These are phyloP conservation scores for Lates calcarifer DNA, from an alignment of 2,113 vertebrate species.

Conservation along the genomic window DNA sequence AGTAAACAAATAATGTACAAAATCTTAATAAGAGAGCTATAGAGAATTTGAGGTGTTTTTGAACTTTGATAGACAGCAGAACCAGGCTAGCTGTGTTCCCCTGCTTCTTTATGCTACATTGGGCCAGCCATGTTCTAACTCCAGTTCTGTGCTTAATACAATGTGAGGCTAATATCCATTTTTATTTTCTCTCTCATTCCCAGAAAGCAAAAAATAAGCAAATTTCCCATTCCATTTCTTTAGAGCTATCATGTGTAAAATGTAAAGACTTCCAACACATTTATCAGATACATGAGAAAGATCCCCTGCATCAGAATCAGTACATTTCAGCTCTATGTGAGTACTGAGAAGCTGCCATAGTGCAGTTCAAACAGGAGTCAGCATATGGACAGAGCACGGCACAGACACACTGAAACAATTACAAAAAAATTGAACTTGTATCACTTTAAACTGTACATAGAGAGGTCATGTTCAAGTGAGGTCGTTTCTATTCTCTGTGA, in stretches of 20 bases:
- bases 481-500: slow-evolving; percentile 22
- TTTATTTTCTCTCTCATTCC: not conserved
- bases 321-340: slow-evolving; percentile 7
- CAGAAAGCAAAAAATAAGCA: not conserved
- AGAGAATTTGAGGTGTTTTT: too few species aligned
- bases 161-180: too few species aligned
- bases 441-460: slow-evolving; percentile 22
- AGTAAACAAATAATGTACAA: too few species aligned
- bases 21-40: too few species aligned
- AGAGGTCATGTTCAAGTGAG: slow-evolving; percentile 24
- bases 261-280: not conserved
- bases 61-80: too few species aligned
- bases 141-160: too few species aligned
- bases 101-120: too few species aligned
- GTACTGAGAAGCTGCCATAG: slow-evolving; percentile 2
- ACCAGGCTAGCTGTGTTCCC: too few species aligned
- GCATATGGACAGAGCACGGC: slow-evolving; percentile 10
- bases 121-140: too few species aligned
- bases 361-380: slow-evolving; percentile 19
- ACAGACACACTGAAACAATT: slow-evolving; percentile 15
- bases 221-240: not conserved
- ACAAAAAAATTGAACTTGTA: not conserved
- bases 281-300: too few species aligned
- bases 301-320: not conserved
- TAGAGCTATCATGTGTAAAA: not conserved